Conservation (phyloP, 2,888 invertebrate genomes). For the Drosophila birchii region DNA sequence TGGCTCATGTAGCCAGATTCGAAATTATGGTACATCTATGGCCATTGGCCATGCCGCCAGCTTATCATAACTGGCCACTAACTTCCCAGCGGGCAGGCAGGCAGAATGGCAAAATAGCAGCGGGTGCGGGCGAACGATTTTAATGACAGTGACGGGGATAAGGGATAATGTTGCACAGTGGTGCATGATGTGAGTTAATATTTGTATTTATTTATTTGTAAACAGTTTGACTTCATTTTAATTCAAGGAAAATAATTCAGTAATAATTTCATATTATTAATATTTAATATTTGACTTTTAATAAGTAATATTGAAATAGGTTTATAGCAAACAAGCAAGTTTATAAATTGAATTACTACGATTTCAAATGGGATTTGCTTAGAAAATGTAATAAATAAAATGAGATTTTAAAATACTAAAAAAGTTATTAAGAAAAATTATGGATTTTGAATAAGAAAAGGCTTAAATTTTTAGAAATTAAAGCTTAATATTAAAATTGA, state of each 20-base stretch:
- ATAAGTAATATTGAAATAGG: no score
- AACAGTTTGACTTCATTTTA: no score
- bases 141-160: slow-evolving; percentile 5
- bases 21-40: slow-evolving; percentile 37
- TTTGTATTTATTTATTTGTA: background rate
- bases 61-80: slow-evolving; percentile 22
- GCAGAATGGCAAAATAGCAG: no score
- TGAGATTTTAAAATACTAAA: background rate
- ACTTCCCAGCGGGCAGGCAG: slow-evolving; percentile 13
- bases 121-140: background rate
- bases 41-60: slow-evolving; percentile 17
- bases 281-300: no score
- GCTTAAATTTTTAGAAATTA: background rate
- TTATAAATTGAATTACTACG: background rate
- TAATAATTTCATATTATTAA: no score
- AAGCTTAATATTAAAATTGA: no score
- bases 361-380: background rate
- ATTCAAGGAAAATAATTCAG: no score
- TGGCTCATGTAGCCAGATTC: background rate
- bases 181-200: background rate
- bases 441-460: background rate
- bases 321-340: background rate
- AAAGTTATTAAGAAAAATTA: background rate
- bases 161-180: slow-evolving; percentile 3
- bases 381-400: background rate